Percentiles rank a stretch among this genome's conserved stretches.
Evolutionary conservation across 2,888 invertebrate genomes (phyloP).

Genomic region (Ectemnius cavifrons): DNA sequence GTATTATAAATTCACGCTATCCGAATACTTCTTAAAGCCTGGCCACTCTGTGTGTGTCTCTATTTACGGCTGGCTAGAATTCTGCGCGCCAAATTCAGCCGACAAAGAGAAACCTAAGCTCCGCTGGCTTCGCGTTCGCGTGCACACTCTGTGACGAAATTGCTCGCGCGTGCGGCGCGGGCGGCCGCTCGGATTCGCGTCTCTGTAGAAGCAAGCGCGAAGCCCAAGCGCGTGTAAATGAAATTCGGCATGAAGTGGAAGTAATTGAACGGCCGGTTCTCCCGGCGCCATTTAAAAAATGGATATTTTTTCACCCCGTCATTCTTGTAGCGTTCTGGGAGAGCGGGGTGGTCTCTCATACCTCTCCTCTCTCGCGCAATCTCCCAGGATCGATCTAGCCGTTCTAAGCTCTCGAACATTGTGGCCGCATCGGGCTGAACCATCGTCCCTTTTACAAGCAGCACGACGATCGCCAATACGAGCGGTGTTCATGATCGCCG

Average conservation of each 20-base stretch:
- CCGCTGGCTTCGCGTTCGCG: no score
- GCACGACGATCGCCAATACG: slow-evolving; percentile 15
- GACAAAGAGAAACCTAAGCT: slow-evolving; percentile 3
- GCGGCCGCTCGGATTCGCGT: no score
- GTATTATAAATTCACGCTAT: slow-evolving; percentile 17
- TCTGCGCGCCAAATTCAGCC: neutral
- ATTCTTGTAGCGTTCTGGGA: no score
- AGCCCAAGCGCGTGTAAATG: neutral
- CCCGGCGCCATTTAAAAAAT: no score
- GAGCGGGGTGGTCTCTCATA: no score
- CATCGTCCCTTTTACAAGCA: slow-evolving; percentile 21
- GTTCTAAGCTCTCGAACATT: neutral
- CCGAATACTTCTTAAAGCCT: neutral
- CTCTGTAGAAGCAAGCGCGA: neutral
- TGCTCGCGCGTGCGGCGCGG: no score
- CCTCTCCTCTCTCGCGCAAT: no score
- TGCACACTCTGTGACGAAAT: no score
- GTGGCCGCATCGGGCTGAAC: neutral
- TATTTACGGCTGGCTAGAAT: slow-evolving; percentile 5
- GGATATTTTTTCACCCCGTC: no score
- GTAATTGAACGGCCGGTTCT: neutral
- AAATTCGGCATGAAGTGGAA: slow-evolving; percentile 1
- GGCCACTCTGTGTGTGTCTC: slow-evolving; percentile 1
- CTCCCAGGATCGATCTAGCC: no score
- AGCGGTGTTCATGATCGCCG: slow-evolving; percentile 25